Evolutionary conservation across 2,113 vertebrate species (phyloP), one percentile per base, ranked within the genome.

Genomic region (Natator depressus): DNA sequence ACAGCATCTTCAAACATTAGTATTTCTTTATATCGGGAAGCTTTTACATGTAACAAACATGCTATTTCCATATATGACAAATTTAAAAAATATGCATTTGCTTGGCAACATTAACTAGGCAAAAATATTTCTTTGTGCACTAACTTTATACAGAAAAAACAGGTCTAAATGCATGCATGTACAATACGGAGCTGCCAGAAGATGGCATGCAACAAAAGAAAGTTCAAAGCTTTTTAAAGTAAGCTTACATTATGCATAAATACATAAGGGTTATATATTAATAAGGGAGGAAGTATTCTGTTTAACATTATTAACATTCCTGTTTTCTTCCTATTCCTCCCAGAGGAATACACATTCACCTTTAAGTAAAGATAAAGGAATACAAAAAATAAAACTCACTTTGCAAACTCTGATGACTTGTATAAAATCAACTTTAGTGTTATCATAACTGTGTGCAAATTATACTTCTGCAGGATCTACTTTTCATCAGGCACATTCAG

Each of bases 71-170:
- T 98, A 98, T 98, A 98, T 98, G 98, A 98, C 98, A 97, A 98
- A 96, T 97, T 98, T 97, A 27, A 98, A 98, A 98, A 98, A 98
- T 98, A 98, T 94, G 98, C 98, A 98, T 98, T 98, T 98, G 98
- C 98, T 98, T 95, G 98, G 98, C 98, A 98, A 98, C 98, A 98
- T 98, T 97, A 98, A 98, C 98, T 98, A 98, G 98, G 98, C 98
- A 99, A 99, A 99, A 98, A 98, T 98, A 98, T 98, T 98, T 98
- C 97, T 98, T 98, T 99, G 98, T 98, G 98, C 98, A 98, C 98
- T 98, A 98, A 98, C 88, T 99, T 98, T 98, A 97, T 98, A 98
- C 98, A 98, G 97, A 97, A 95, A 98, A 98, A 96, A 92, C 96
- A 95, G 97, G 97, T 98, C 97, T 59, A 95, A 97, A 98, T 95